phyloP scores from a whole-genome alignment of 2,113 vertebrate species.

The Damaliscus lunatus region DNA sequence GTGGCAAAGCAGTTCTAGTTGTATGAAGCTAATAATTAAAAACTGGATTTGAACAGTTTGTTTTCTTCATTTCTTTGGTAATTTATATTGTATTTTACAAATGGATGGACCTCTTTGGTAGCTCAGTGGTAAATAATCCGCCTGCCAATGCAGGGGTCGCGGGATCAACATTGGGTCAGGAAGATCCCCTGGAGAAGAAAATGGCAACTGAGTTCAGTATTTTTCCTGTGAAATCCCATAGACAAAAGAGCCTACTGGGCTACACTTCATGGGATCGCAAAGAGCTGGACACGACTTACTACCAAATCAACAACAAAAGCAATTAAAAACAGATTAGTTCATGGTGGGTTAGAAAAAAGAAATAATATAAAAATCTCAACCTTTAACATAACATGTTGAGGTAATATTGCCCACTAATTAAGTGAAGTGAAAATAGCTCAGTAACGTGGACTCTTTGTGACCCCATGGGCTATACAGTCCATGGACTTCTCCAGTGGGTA shows the following conservation, averaged over 20 bases:
- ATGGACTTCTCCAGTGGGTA: neutral
- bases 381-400: neutral
- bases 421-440: neutral
- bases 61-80: neutral
- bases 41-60: neutral
- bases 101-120: neutral
- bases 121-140: neutral
- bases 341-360: neutral
- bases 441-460: neutral
- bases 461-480: neutral
- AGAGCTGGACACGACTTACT: neutral
- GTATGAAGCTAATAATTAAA: neutral
- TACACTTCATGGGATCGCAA: neutral
- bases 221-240: neutral
- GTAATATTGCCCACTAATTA: neutral
- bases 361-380: neutral
- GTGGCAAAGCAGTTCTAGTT: neutral
- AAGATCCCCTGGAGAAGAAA: neutral
- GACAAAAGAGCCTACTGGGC: neutral
- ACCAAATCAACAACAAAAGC: neutral
- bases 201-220: neutral
- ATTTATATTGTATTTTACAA: neutral
- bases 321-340: neutral
- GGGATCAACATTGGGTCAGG: rapidly evolving
- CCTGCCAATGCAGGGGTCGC: neutral